These are phyloP conservation scores for Caenorhabditis sinica DNA, from an alignment of 2,888 invertebrate genomes.

Conservation along the genomic window DNA sequence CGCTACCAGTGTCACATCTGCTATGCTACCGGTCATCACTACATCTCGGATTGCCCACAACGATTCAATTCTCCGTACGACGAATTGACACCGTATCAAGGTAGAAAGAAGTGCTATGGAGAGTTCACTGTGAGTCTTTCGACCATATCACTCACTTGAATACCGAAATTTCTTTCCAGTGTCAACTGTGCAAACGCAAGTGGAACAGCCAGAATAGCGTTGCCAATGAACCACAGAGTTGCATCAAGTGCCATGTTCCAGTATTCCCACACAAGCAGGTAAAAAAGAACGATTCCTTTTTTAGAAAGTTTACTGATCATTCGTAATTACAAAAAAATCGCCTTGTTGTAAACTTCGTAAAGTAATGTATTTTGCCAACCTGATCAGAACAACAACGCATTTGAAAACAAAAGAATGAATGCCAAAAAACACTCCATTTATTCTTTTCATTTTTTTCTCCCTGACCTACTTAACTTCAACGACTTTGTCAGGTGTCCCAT, in stretches of 20 bases:
- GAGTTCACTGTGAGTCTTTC: constrained; percentile 79
- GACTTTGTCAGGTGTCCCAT: constrained; percentile 22
- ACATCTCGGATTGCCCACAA: constrained; percentile 82
- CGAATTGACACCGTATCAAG: constrained; percentile 83
- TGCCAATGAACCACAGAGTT: constrained; percentile 83
- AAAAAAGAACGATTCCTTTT: too few relatives aligned
- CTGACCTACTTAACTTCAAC: constrained; percentile 43
- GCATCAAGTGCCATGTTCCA: constrained; percentile 83
- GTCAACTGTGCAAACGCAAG: constrained; percentile 74
- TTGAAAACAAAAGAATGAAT: constrained; percentile 21
- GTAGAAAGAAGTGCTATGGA: constrained; percentile 83
- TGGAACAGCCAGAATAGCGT: constrained; percentile 81
- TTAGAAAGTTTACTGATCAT: background rate
- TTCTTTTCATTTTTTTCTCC: constrained; percentile 17
- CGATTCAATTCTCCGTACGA: constrained; percentile 83
- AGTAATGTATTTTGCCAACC: constrained; percentile 10
- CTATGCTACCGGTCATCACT: constrained; percentile 79
- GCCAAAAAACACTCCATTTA: constrained; percentile 5
- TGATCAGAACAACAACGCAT: constrained; percentile 8
- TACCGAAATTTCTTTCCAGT: constrained; percentile 43
- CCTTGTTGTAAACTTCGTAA: background rate
- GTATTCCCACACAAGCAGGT: constrained; percentile 84
- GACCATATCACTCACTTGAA: background rate
- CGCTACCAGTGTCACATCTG: constrained; percentile 83
- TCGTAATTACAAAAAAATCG: background rate